A percentile compares a stretch with the other conserved stretches of the same genome.
Evolutionary conservation across 64 coral and sea anemone genomes (phyloP).

Genomic region (Platygyra sinensis): DNA sequence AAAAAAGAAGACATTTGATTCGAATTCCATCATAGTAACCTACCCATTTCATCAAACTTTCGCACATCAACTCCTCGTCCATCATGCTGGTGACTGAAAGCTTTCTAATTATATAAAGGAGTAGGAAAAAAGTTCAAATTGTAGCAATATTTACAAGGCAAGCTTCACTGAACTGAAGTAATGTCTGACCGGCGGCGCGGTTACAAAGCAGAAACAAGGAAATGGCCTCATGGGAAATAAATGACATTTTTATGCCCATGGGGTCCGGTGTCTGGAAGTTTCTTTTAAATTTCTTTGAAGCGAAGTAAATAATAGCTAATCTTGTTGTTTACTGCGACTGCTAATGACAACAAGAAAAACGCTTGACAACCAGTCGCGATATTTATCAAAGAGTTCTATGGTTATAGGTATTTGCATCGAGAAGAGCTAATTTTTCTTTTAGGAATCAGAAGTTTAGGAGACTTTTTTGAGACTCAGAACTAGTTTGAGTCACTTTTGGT

Average conservation of each 20-base stretch:
- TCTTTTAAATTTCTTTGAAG: neutral
- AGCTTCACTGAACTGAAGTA: neutral
- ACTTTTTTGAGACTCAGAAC: too few relatives aligned
- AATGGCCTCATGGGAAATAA: slow-evolving; percentile 47
- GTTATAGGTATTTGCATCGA: too few relatives aligned
- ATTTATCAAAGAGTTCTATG: too few relatives aligned
- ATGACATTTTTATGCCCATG: neutral
- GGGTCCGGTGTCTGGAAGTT: neutral
- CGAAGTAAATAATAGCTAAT: neutral
- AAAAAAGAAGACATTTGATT: neutral
- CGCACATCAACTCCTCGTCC: slow-evolving; percentile 81
- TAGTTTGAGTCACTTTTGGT: too few relatives aligned
- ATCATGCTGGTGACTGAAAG: slow-evolving; percentile 7
- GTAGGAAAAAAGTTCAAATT: neutral
- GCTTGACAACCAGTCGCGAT: too few relatives aligned
- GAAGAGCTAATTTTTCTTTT: too few relatives aligned
- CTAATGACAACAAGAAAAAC: too few relatives aligned
- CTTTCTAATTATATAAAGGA: neutral
- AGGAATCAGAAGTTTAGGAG: too few relatives aligned
- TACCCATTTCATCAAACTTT: slow-evolving; percentile 94
- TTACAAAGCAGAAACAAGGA: neutral
- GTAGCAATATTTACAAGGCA: slow-evolving; percentile 39
- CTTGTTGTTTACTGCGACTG: too few relatives aligned
- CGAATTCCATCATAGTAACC: slow-evolving; percentile 27
- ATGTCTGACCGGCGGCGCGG: slow-evolving; percentile 5